Conservation (phyloP, 2,113 vertebrate genomes). For the Phrynosoma blainvillii region DNA sequence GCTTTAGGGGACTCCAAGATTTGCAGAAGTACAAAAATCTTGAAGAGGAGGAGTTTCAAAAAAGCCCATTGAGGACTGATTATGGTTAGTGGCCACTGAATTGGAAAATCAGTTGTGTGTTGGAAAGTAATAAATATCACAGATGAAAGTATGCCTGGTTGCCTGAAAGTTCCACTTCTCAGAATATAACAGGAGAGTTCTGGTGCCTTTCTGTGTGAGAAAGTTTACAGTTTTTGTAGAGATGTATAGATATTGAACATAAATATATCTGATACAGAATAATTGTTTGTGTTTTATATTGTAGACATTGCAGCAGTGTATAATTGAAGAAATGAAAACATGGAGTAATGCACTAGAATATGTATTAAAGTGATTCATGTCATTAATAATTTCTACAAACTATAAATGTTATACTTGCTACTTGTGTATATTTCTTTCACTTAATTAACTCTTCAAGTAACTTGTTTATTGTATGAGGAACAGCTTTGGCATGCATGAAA, state of each 20-base stretch:
- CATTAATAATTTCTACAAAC: neutral
- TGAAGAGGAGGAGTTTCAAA: neutral
- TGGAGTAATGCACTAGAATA: neutral
- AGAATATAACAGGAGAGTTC: neutral
- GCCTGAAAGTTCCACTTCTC: constrained; percentile 16
- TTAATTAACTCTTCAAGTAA: neutral
- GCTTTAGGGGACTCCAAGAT: neutral
- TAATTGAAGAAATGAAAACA: neutral
- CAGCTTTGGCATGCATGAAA: neutral
- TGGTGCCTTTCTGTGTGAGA: neutral
- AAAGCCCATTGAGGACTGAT: neutral
- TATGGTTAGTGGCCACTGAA: neutral
- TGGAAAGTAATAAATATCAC: neutral
- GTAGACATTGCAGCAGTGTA: neutral
- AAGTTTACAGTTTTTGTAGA: neutral
- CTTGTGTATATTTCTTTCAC: neutral
- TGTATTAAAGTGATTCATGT: neutral
- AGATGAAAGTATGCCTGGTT: neutral
- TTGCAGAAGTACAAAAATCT: neutral
- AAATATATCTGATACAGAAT: constrained; percentile 10
- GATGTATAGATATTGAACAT: neutral
- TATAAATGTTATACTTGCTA: neutral
- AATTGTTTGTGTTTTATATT: constrained; percentile 12
- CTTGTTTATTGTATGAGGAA: neutral
- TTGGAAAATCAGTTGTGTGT: neutral